These are phyloP conservation scores for Amblyornis subalaris DNA, from an alignment of 2,113 vertebrate species.

Conservation along the genomic window DNA sequence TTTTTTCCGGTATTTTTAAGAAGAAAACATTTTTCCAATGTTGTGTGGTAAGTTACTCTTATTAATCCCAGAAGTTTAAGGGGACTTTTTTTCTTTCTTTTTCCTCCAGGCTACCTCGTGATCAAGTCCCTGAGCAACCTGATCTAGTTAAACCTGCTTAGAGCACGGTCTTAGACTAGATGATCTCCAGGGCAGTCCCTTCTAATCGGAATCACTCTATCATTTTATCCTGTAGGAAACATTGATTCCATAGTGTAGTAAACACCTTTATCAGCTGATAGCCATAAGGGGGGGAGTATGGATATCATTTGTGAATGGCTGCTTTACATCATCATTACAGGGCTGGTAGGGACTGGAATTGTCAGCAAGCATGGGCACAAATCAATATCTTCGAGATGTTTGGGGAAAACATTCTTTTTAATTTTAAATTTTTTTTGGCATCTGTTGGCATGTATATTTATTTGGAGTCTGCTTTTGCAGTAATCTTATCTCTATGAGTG, in stretches of 20 bases:
- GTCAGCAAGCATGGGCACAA: not conserved
- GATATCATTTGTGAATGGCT: not conserved
- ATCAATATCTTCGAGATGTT: not conserved
- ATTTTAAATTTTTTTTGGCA: not conserved
- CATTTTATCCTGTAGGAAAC: not conserved
- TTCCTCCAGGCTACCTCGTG: not conserved
- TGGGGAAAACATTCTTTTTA: not conserved
- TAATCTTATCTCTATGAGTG: conserved; percentile 16
- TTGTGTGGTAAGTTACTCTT: not conserved
- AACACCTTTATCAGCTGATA: not conserved
- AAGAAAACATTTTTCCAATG: too few species aligned
- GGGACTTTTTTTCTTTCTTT: not conserved
- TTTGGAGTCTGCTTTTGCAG: conserved; percentile 3
- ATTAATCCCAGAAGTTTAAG: not conserved
- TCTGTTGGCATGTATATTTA: not conserved
- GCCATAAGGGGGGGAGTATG: not conserved
- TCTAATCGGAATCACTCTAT: not conserved
- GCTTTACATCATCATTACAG: not conserved
- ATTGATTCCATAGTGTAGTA: not conserved
- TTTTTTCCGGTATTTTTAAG: not conserved
- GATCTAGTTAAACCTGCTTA: not conserved
- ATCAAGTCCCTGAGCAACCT: not conserved
- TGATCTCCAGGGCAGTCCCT: not conserved
- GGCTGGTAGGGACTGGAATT: not conserved
- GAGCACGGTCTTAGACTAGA: not conserved